Percentiles rank a stretch among this genome's conserved stretches.
These are phyloP conservation scores for Thamnophis sirtalis DNA, from an alignment of 2,113 vertebrate species.

Conservation along the genomic window DNA sequence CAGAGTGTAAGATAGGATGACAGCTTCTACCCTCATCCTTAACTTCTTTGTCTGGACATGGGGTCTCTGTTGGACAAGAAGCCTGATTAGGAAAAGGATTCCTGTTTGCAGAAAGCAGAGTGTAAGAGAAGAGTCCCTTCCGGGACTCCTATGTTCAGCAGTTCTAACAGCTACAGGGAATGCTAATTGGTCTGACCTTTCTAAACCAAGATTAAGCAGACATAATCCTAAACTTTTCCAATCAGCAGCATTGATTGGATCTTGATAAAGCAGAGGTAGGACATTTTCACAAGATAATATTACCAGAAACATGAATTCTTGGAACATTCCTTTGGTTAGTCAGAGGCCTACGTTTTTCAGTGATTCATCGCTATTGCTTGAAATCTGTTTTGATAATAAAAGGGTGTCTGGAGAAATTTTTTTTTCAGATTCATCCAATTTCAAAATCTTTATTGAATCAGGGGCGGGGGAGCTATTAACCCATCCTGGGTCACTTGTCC, in stretches of 20 bases:
- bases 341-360: neutral
- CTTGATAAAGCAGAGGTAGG: neutral
- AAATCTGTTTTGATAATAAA: neutral
- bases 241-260: neutral
- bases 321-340: neutral
- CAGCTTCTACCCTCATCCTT: neutral
- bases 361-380: neutral
- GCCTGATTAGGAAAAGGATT: neutral
- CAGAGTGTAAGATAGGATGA: neutral
- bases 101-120: neutral
- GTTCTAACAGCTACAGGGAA: neutral
- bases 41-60: neutral
- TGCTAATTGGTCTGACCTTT: neutral
- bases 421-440: neutral
- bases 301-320: neutral
- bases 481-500: neutral
- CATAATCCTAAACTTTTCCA: neutral
- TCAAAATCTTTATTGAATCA: neutral
- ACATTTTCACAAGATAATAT: neutral
- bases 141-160: neutral
- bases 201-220: neutral
- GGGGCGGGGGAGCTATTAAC: neutral
- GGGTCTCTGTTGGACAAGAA: neutral
- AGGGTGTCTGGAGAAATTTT: neutral
- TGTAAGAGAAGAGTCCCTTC: neutral